A percentile compares a stretch with the other conserved stretches of the same genome.
These are phyloP conservation scores for Drosophila asahinai DNA, from an alignment of 1,140 invertebrate species.

Conservation along the genomic window DNA sequence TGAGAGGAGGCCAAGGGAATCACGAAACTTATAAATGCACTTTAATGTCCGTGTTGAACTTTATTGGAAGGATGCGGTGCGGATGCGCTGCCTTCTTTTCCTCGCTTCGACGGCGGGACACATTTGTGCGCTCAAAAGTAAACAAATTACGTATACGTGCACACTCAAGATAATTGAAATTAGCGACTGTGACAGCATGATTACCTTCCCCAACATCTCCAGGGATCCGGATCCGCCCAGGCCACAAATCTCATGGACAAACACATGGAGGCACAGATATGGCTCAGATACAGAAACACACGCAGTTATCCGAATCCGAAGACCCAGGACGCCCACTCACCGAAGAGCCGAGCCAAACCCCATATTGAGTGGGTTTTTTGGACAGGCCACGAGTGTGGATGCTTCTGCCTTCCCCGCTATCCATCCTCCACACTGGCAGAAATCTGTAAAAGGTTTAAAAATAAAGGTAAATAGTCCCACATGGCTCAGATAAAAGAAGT, in stretches of 20 bases:
- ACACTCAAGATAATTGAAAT: conserved; percentile 80
- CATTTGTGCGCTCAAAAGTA: conserved; percentile 47
- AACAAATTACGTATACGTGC: conserved; percentile 74
- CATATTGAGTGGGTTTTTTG: conserved; percentile 78
- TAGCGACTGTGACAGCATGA: conserved; percentile 80
- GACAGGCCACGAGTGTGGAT: conserved; percentile 50
- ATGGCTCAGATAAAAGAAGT: background rate
- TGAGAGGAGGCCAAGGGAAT: conserved; percentile 31
- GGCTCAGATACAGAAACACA: conserved; percentile 39
- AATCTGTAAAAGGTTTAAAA: background rate
- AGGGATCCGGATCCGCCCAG: conserved; percentile 30
- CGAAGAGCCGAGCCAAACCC: conserved; percentile 57
- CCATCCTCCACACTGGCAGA: conserved; percentile 11
- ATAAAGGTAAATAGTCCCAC: no score
- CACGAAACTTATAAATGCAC: conserved; percentile 47
- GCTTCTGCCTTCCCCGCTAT: conserved; percentile 33
- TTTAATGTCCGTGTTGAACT: conserved; percentile 47
- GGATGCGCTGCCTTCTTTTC: conserved; percentile 33
- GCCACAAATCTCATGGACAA: conserved; percentile 64
- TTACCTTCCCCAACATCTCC: conserved; percentile 70
- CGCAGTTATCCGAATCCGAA: conserved; percentile 30
- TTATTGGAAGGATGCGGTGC: conserved; percentile 51
- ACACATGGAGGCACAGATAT: conserved; percentile 33
- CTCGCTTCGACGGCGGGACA: conserved; percentile 2
- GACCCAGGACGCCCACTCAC: conserved; percentile 63